These are phyloP conservation scores for Catonia carolina DNA, from an alignment of 2,888 invertebrate species.

Conservation along the genomic window DNA sequence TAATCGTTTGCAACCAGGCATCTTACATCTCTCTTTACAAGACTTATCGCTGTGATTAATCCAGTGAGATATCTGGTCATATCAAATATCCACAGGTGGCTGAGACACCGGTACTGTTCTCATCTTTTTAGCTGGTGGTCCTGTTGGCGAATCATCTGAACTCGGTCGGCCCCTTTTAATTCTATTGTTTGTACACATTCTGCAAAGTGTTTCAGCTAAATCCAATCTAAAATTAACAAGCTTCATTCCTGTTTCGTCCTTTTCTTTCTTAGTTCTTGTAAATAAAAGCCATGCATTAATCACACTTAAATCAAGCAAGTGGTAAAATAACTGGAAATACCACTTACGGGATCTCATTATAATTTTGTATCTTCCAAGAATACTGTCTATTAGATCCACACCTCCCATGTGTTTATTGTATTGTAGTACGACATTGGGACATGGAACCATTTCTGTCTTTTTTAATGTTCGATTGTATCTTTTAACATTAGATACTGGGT, in stretches of 20 bases:
- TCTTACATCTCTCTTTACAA: no score
- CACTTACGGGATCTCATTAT: slow-evolving; percentile 38
- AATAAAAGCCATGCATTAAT: slow-evolving; percentile 34
- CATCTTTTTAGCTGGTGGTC: slow-evolving; percentile 7
- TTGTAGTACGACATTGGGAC: slow-evolving; percentile 39
- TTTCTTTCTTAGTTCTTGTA: slow-evolving; percentile 9
- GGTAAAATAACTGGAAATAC: slow-evolving; percentile 40
- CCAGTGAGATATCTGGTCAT: no score
- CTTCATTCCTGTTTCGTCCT: slow-evolving; percentile 8
- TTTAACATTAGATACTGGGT: slow-evolving; percentile 36
- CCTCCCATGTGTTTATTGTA: slow-evolving; percentile 41
- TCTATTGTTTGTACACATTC: slow-evolving; percentile 8
- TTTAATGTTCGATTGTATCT: slow-evolving; percentile 38
- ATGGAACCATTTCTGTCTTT: slow-evolving; percentile 38
- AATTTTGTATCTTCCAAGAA: slow-evolving; percentile 32
- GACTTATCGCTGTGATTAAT: no score
- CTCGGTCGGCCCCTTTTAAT: slow-evolving; percentile 11
- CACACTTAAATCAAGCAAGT: slow-evolving; percentile 36
- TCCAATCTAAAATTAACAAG: slow-evolving; percentile 3
- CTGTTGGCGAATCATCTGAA: slow-evolving; percentile 1
- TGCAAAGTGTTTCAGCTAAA: slow-evolving; percentile 6
- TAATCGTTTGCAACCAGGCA: no score
- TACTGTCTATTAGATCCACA: slow-evolving; percentile 39
- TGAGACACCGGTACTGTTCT: no score
- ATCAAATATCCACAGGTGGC: no score